These are phyloP conservation scores for Mythimna ferrago DNA, from an alignment of 2,888 invertebrate genomes.

Conservation along the genomic window DNA sequence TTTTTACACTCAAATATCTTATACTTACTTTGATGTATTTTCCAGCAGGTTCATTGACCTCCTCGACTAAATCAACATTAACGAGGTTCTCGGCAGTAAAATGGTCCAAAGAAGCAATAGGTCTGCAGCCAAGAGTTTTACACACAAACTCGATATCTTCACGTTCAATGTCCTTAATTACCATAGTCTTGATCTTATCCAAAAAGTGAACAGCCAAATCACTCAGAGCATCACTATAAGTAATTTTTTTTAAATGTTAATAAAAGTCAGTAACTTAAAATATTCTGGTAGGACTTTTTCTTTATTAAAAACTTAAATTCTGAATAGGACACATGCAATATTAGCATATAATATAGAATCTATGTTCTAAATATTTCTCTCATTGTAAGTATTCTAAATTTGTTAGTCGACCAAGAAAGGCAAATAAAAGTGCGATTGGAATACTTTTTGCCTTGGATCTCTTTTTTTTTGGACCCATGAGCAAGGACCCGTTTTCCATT, in stretches of 20 bases:
- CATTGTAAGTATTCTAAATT: too few relatives aligned
- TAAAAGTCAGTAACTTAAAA: neutral
- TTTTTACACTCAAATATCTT: neutral
- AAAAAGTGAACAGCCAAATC: slow-evolving; percentile 99
- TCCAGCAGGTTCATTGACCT: slow-evolving; percentile 96
- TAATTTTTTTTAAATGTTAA: slow-evolving; percentile 21
- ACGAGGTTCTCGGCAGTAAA: slow-evolving; percentile 98
- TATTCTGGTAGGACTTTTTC: too few relatives aligned
- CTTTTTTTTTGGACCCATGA: too few relatives aligned
- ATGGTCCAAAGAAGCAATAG: slow-evolving; percentile 99
- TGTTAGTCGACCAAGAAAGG: too few relatives aligned
- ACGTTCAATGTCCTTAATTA: slow-evolving; percentile 99
- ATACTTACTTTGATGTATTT: slow-evolving; percentile 96
- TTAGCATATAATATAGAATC: too few relatives aligned
- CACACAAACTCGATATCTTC: slow-evolving; percentile 99
- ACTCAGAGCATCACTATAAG: slow-evolving; percentile 97
- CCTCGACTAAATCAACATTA: slow-evolving; percentile 98
- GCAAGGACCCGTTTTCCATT: too few relatives aligned
- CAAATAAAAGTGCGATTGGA: too few relatives aligned
- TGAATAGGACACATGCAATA: too few relatives aligned
- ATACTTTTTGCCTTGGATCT: too few relatives aligned
- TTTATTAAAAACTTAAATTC: too few relatives aligned
- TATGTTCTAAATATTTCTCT: too few relatives aligned
- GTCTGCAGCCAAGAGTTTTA: slow-evolving; percentile 98
- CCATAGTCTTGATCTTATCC: slow-evolving; percentile 99